Evolutionary conservation across 2,797 vertebrate species (phyloP).

Genomic region (Semotilus atromaculatus): DNA sequence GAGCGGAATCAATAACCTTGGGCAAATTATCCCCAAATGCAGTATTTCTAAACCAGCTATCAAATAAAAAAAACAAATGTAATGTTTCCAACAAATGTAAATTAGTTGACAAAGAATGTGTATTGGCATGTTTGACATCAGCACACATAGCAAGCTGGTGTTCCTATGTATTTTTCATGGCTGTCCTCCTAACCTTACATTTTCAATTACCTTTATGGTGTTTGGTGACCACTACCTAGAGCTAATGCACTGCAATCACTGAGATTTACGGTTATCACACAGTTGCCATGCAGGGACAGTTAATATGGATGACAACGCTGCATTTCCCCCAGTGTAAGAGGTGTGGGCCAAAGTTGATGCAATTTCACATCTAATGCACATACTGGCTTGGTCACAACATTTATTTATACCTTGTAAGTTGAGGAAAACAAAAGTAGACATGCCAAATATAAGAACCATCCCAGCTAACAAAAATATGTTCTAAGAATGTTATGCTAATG

Average conservation of each 20-base stretch:
- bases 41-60: not conserved
- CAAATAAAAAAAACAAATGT: too few species aligned
- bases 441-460: not conserved
- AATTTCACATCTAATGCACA: not conserved
- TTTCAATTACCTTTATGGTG: slow-evolving; percentile 73
- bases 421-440: not conserved
- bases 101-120: slow-evolving; percentile 3
- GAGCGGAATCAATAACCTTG: not conserved
- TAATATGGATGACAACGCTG: slow-evolving; percentile 4
- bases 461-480: not conserved
- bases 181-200: slow-evolving; percentile 60
- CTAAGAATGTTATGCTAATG: not conserved
- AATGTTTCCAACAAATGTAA: not conserved
- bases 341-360: not conserved
- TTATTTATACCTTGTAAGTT: not conserved
- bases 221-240: slow-evolving; percentile 64
- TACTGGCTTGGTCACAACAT: slow-evolving; percentile 14
- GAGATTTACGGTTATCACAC: slow-evolving; percentile 66
- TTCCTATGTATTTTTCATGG: not conserved
- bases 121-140: not conserved
- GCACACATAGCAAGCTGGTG: not conserved
- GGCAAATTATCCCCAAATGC: not conserved
- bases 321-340: slow-evolving; percentile 5
- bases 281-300: slow-evolving; percentile 42
- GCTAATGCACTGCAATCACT: slow-evolving; percentile 66